Conservation (phyloP, 1,140 invertebrate species). For the Nasonia longicornis region DNA sequence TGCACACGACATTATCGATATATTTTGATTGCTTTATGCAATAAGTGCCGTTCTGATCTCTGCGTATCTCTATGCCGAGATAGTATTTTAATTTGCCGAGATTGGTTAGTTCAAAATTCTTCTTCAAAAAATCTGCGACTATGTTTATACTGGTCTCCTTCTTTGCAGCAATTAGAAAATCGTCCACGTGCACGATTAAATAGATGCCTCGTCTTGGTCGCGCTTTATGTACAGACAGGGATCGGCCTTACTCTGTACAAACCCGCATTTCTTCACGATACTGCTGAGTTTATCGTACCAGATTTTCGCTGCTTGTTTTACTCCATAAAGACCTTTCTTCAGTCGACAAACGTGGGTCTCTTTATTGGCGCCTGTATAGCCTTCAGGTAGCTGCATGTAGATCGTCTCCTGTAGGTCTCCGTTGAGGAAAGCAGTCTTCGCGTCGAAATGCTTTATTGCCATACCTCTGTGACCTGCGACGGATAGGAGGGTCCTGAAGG, state of each 20-base stretch:
- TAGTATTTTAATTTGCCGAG: neutral
- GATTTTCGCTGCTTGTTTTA: neutral
- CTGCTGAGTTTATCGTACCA: neutral
- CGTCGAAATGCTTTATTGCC: neutral
- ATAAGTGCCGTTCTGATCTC: neutral
- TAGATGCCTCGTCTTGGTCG: neutral
- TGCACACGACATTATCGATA: neutral
- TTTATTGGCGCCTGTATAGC: neutral
- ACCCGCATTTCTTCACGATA: neutral
- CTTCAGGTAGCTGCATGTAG: constrained; percentile 1
- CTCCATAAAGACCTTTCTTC: neutral
- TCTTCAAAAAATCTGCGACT: neutral
- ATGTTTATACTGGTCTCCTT: neutral
- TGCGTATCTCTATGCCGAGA: neutral
- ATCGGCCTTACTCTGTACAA: neutral
- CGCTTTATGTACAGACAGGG: constrained; percentile 49
- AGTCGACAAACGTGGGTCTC: neutral
- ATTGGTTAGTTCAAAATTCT: neutral
- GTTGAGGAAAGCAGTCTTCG: constrained; percentile 9
- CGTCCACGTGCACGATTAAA: constrained; percentile 12
- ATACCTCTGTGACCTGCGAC: neutral
- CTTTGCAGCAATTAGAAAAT: neutral
- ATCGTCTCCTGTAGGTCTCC: neutral
- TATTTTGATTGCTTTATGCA: neutral
- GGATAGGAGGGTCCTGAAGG: neutral